Evolutionary conservation across 2,797 vertebrate genomes (phyloP).

Genomic region (Liparis tanakae): DNA sequence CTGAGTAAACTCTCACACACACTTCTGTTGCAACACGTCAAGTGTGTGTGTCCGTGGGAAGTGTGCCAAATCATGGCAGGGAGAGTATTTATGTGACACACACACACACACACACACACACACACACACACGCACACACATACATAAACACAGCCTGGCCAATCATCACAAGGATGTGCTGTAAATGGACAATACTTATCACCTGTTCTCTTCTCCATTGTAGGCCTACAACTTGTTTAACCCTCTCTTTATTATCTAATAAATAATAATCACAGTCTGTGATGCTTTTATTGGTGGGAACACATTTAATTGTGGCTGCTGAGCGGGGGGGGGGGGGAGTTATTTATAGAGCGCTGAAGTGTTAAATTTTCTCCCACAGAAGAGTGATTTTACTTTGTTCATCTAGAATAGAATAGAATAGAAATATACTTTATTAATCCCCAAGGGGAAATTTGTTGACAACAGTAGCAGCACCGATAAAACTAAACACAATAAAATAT

Average conservation of each 20-base stretch:
- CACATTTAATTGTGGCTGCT: conserved; percentile 6
- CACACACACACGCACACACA: not conserved
- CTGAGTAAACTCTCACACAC: conserved; percentile 45
- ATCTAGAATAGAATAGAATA: too few species aligned
- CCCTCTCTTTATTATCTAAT: conserved; percentile 1
- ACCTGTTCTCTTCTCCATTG: conserved; percentile 57
- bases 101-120: conserved; percentile 1
- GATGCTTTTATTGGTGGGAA: conserved; percentile 20
- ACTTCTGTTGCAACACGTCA: conserved; percentile 30
- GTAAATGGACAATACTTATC: conserved; percentile 55
- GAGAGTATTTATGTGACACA: conserved; percentile 39
- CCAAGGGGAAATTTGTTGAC: too few species aligned
- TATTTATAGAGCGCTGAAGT: conserved; percentile 18
- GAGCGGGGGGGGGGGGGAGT: conserved; percentile 17
- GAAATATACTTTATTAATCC: too few species aligned
- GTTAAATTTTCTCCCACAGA: conserved; percentile 37
- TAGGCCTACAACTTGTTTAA: not conserved
- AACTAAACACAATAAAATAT: too few species aligned
- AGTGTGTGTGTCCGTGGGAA: conserved; percentile 26
- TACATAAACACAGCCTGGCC: conserved; percentile 26
- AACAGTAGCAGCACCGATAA: too few species aligned
- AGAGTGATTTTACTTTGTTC: conserved; percentile 9
- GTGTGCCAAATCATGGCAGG: conserved; percentile 9
- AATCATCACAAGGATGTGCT: conserved; percentile 43
- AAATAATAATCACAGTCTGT: too few species aligned